Conservation (phyloP, 1,140 invertebrate genomes). For the Trachymyrmex cornetzi region DNA sequence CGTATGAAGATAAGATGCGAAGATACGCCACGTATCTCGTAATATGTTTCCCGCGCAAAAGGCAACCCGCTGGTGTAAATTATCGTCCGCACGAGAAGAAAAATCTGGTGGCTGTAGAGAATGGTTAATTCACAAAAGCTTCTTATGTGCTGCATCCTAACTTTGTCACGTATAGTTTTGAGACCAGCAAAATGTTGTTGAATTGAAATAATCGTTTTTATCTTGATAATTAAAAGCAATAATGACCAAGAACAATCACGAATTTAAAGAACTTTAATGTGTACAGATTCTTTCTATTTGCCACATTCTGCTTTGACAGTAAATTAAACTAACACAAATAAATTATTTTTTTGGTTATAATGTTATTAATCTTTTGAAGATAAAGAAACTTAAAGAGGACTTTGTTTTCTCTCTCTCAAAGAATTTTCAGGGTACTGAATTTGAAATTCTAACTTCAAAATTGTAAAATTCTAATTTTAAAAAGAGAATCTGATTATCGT, state of each 20-base stretch:
- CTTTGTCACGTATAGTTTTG: background rate
- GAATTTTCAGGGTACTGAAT: no score
- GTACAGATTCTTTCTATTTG: background rate
- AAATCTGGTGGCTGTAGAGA: slow-evolving; percentile 1
- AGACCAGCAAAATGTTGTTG: background rate
- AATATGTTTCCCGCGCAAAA: slow-evolving; percentile 43
- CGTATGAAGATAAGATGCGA: slow-evolving; percentile 43
- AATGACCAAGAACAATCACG: background rate
- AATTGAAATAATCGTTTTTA: slow-evolving; percentile 7
- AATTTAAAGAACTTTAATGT: background rate
- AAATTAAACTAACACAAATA: background rate
- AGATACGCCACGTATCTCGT: slow-evolving; percentile 54
- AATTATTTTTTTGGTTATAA: background rate
- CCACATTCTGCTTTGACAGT: background rate
- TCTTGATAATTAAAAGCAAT: background rate
- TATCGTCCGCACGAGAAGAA: background rate
- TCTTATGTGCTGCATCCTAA: background rate
- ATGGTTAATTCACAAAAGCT: slow-evolving; percentile 1
- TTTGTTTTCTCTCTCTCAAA: no score
- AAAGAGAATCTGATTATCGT: no score
- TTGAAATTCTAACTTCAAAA: no score
- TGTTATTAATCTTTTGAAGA: background rate
- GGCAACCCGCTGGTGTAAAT: slow-evolving; percentile 18
- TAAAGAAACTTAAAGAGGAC: no score
- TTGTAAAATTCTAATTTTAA: no score